Conservation (phyloP, 2,113 vertebrate species). For the Octodon degus region DNA sequence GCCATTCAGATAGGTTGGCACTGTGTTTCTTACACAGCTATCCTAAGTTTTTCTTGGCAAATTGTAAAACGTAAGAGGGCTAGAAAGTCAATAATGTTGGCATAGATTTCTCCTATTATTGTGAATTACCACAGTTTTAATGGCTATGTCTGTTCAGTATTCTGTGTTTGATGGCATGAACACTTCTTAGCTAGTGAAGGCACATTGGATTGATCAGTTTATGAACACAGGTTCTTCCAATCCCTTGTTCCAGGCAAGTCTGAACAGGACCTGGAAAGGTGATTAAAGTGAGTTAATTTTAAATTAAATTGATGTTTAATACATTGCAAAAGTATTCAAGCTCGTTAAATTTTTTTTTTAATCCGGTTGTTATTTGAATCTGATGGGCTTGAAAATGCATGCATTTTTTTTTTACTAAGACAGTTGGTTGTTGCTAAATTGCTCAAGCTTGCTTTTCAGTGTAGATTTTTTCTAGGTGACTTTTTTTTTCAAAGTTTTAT, state of each 20-base stretch:
- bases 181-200: neutral
- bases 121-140: neutral
- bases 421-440: neutral
- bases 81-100: neutral
- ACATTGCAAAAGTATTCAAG: neutral
- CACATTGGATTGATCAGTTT: neutral
- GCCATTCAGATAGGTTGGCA: neutral
- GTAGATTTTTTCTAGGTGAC: slow-evolving; percentile 2
- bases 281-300: slow-evolving; percentile 63
- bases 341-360: neutral
- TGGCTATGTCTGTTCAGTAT: neutral
- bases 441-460: neutral
- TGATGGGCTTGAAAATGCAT: neutral
- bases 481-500: too few relatives aligned
- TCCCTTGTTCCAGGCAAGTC: slow-evolving; percentile 42
- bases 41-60: neutral
- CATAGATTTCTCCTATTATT: neutral
- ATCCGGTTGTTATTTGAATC: slow-evolving; percentile 40
- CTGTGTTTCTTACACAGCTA: neutral
- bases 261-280: slow-evolving; percentile 37
- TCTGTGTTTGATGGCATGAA: slow-evolving; percentile 1
- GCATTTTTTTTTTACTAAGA: neutral
- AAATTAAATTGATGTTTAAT: slow-evolving; percentile 64
- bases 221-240: slow-evolving; percentile 22
- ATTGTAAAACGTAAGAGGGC: neutral